Base-by-base conservation (phyloP, 2,888 invertebrate genomes). In the Tenthredo livida region DNA sequence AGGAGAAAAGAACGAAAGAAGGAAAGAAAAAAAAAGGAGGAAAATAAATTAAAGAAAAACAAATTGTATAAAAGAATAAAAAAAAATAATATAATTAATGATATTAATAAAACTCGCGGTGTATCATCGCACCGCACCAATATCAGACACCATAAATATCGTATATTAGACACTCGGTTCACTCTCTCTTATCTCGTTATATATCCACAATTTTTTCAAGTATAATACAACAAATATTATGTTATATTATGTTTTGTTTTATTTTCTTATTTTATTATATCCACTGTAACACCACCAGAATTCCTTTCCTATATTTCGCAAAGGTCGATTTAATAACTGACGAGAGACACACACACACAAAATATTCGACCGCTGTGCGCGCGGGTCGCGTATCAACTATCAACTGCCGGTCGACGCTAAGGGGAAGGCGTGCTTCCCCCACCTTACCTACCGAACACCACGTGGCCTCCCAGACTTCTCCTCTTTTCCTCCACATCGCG, bases 321-420 rank as follows among this genome's bases (percentile, higher is more conserved):
- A 67, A 33, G 15, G 33, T 5, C 67, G 29, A 17, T 29, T 29
- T 33, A 25, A 21, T 25, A 17, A 67, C 67, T 29, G 67, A n/a
- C n/a, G n/a, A 67, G 67, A 33, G 40, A 80, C 37, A 21, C 21
- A n/a, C 61, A 80, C 37, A 21, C 21, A n/a, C 61, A 61, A 58
- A 47, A 47, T 47, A 58, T 33, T 80, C 61, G 61, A 80, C 86
- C 88, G 84, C 86, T 86, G 89, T 85, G 87, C 86, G 85, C 90
- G 87, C 87, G 90, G 91, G 90, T 90, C 90, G 90, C 89, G 90
- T 89, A 88, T 90, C 89, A 88, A 90, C 88, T 88, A 89, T 85
- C 87, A 86, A 82, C 85, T 67, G 85, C 77, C 86, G 84, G 80
- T 58, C 84, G 85, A 86, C 75, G 86, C 84, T 65, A 84, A 82